phyloP scores from a whole-genome alignment of 1,140 invertebrate species.

The Hestina assimilis region DNA sequence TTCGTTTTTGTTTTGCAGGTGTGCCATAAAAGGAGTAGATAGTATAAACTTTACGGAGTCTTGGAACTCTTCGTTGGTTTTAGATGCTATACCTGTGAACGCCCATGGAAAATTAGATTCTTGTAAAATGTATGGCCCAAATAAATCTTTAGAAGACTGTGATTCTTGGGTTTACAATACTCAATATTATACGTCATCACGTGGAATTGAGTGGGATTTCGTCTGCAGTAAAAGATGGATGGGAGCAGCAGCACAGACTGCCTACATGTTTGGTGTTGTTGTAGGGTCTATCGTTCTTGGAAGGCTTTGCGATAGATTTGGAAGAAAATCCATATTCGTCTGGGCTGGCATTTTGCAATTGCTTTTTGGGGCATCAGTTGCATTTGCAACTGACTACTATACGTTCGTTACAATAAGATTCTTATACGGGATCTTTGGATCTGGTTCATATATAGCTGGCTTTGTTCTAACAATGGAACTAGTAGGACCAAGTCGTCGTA shows the following conservation, averaged over 20 bases:
- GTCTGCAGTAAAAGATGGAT: conserved; percentile 90
- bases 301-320: conserved; percentile 90
- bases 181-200: conserved; percentile 83
- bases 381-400: conserved; percentile 85
- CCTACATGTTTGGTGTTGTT: conserved; percentile 93
- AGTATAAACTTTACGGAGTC: conserved; percentile 53
- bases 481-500: conserved; percentile 88
- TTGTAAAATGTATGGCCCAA: conserved; percentile 77
- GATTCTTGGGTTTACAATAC: conserved; percentile 83
- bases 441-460: conserved; percentile 87
- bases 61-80: conserved; percentile 74
- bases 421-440: conserved; percentile 88
- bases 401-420: conserved; percentile 84
- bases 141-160: conserved; percentile 77
- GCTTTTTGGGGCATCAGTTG: conserved; percentile 83
- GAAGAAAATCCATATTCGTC: conserved; percentile 88
- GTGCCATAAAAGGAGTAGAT: conserved; percentile 55
- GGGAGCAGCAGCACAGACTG: conserved; percentile 86
- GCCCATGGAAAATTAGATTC: conserved; percentile 77
- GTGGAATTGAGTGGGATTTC: conserved; percentile 89
- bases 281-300: conserved; percentile 89
- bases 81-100: conserved; percentile 75
- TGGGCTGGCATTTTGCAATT: conserved; percentile 85
- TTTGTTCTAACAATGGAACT: conserved; percentile 93
- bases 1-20: conserved; percentile 53